Percentiles rank a stretch among this genome's conserved stretches.
phyloP scores from a whole-genome alignment of 2,113 vertebrate species.

The Calcarius ornatus region DNA sequence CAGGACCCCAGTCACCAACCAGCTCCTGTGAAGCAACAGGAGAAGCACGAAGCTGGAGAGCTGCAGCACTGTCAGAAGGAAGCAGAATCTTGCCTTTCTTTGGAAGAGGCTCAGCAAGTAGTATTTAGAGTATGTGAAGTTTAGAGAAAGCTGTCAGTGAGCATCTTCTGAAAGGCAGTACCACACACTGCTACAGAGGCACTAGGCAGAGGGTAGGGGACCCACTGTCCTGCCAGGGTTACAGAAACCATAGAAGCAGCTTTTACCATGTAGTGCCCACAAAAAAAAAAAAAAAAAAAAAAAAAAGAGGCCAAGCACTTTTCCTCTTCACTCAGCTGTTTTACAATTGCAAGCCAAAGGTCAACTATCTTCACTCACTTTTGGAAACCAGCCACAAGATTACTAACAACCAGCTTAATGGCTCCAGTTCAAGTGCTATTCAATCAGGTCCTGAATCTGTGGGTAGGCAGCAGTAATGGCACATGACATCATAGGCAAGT shows the following conservation, averaged over 20 bases:
- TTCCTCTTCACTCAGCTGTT: constrained; percentile 59
- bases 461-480: constrained; percentile 48
- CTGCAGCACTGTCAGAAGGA: neutral
- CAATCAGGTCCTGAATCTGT: neutral
- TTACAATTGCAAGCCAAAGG: constrained; percentile 64
- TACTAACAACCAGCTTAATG: constrained; percentile 70
- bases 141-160: neutral
- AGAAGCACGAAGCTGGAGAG: neutral
- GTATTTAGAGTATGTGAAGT: neutral
- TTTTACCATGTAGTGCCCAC: neutral
- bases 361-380: constrained; percentile 59
- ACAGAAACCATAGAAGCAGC: neutral
- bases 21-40: neutral
- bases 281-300: neutral
- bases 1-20: neutral
- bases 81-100: neutral
- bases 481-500: constrained; percentile 64
- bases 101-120: neutral
- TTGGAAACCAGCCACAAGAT: constrained; percentile 71
- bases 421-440: constrained; percentile 58
- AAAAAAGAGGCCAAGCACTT: neutral
- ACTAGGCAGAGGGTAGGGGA: neutral
- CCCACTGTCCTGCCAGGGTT: neutral
- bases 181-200: neutral
- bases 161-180: neutral